These are phyloP conservation scores for Paedocypris micromegethes DNA, from an alignment of 2,797 vertebrate species.

Conservation along the genomic window DNA sequence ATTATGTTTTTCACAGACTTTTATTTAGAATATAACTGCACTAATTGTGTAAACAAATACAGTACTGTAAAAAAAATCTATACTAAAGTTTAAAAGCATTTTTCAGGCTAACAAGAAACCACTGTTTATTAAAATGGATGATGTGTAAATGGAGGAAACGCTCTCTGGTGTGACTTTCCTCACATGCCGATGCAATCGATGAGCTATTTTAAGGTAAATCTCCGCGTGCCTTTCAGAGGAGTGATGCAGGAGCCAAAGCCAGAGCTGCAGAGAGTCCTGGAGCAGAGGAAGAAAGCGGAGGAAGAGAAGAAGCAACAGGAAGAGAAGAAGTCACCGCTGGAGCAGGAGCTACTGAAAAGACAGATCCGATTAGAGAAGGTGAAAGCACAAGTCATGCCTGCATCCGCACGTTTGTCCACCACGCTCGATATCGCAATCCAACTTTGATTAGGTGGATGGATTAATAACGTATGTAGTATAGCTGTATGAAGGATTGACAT, in stretches of 20 bases:
- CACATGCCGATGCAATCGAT: background rate
- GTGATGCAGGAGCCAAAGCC: conserved; percentile 75
- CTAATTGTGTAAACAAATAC: too few relatives aligned
- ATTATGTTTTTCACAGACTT: too few relatives aligned
- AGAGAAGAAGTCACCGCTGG: conserved; percentile 74
- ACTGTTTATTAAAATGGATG: background rate
- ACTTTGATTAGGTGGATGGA: too few relatives aligned
- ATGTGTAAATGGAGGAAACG: background rate
- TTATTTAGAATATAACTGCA: too few relatives aligned
- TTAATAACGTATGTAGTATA: too few relatives aligned
- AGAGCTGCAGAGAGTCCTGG: conserved; percentile 75
- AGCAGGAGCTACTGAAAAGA: conserved; percentile 75
- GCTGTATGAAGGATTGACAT: too few relatives aligned
- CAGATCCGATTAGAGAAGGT: conserved; percentile 78
- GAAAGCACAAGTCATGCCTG: conserved; percentile 3
- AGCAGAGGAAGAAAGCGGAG: conserved; percentile 73
- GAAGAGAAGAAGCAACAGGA: conserved; percentile 73
- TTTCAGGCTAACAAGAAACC: too few relatives aligned
- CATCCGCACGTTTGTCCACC: too few relatives aligned
- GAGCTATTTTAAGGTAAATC: background rate
- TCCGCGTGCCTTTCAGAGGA: conserved; percentile 32
- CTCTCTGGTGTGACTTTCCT: background rate
- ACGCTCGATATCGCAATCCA: too few relatives aligned
- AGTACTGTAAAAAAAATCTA: too few relatives aligned
- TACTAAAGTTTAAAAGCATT: too few relatives aligned